Conservation (phyloP, 2,113 vertebrate species). For the Gymnogyps californianus region DNA sequence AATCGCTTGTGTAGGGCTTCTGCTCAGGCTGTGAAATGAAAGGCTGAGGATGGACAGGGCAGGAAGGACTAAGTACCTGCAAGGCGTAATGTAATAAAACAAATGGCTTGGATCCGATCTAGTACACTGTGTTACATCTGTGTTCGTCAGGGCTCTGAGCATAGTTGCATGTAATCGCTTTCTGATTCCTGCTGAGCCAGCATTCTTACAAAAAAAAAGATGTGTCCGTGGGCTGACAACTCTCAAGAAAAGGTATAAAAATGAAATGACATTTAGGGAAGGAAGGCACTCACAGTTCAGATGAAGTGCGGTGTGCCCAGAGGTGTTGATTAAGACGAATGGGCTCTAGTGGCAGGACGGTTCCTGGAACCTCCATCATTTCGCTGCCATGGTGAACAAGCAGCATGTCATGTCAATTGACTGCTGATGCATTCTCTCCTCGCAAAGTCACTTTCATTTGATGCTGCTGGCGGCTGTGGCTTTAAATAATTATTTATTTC, state of each 20-base stretch:
- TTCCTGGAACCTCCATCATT: not conserved
- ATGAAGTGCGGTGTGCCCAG: not conserved
- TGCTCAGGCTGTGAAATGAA: not conserved
- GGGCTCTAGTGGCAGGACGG: not conserved
- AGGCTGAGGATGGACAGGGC: not conserved
- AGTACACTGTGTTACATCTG: rapidly evolving
- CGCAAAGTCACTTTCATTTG: not conserved
- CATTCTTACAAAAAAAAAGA: not conserved
- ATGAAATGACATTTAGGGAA: not conserved
- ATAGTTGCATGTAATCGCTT: not conserved
- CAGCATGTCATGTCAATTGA: not conserved
- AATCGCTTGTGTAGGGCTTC: not conserved
- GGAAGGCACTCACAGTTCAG: not conserved
- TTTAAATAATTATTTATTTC: not conserved
- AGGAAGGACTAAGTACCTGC: not conserved
- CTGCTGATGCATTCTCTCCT: not conserved
- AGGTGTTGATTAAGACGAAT: not conserved
- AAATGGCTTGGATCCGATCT: not conserved
- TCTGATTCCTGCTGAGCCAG: not conserved
- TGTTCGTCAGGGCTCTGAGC: not conserved
- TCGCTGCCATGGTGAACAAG: not conserved
- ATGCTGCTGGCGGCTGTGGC: not conserved
- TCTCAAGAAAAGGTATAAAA: not conserved
- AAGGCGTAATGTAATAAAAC: not conserved
- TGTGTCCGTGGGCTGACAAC: not conserved